Conservation (phyloP, 64 coral and sea anemone genomes). For the Porites lutea region DNA sequence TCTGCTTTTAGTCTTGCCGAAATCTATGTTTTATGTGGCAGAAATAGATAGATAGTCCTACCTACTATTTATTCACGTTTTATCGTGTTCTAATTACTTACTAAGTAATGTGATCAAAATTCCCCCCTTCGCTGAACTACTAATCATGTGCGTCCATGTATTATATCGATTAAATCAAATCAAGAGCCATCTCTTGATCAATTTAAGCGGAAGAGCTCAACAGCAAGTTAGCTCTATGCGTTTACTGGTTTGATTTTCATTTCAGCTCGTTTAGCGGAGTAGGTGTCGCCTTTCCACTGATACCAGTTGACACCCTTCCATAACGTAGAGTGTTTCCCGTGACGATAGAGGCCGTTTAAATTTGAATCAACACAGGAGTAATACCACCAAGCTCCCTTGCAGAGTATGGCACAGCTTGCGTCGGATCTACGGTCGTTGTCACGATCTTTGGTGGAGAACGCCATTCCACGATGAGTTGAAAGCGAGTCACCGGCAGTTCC, state of each 20-base stretch:
- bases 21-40: too few species aligned
- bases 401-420: not conserved
- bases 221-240: not conserved
- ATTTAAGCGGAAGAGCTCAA: too few species aligned
- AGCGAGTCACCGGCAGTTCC: slow-evolving; percentile 13
- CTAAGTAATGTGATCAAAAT: too few species aligned
- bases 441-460: slow-evolving; percentile 18
- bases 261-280: slow-evolving; percentile 43
- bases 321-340: not conserved
- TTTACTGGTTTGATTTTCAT: slow-evolving; percentile 40
- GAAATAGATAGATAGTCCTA: too few species aligned
- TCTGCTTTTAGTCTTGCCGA: too few species aligned
- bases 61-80: too few species aligned
- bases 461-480: not conserved
- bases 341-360: slow-evolving; percentile 24
- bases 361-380: not conserved
- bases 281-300: slow-evolving; percentile 17
- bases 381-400: not conserved
- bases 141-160: too few species aligned
- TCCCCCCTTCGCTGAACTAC: too few species aligned
- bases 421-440: not conserved
- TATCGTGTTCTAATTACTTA: too few species aligned
- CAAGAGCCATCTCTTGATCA: too few species aligned
- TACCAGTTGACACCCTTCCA: slow-evolving; percentile 14
- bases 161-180: too few species aligned